Conservation (phyloP, 1,140 invertebrate species). For the Cryptotermes secundus region DNA sequence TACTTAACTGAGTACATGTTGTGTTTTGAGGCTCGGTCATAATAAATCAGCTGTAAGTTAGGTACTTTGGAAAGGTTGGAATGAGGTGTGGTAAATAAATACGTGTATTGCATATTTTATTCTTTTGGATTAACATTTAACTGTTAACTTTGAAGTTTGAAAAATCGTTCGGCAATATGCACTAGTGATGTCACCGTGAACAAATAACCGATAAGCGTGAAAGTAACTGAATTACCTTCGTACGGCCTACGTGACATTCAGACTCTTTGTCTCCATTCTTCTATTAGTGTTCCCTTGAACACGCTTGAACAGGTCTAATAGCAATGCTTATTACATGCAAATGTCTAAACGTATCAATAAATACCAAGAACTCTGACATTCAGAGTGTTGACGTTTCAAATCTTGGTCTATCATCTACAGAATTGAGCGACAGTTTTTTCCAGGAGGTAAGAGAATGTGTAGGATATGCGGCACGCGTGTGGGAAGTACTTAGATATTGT, state of each 20-base stretch:
- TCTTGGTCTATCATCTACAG: slow-evolving; percentile 45
- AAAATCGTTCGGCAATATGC: neutral
- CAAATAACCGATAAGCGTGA: neutral
- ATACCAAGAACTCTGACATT: slow-evolving; percentile 46
- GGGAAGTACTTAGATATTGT: neutral
- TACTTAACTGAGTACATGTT: neutral
- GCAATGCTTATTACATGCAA: slow-evolving; percentile 46
- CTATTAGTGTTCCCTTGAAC: neutral
- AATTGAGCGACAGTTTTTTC: slow-evolving; percentile 49
- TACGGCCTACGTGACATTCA: slow-evolving; percentile 2
- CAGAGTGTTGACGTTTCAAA: slow-evolving; percentile 44
- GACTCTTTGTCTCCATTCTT: neutral
- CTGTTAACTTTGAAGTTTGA: neutral
- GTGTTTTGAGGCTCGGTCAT: neutral
- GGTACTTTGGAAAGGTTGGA: neutral
- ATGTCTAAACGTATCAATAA: slow-evolving; percentile 54
- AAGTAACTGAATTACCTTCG: neutral
- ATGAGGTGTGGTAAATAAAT: neutral
- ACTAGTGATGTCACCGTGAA: neutral
- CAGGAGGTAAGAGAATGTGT: slow-evolving; percentile 44
- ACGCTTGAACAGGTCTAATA: neutral
- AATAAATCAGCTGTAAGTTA: neutral
- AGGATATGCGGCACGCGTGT: slow-evolving; percentile 25
- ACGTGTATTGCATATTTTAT: neutral
- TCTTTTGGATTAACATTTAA: neutral